A percentile compares a stretch with the other conserved stretches of the same genome.
These are phyloP conservation scores for Liodrosophila aerea DNA, from an alignment of 2,888 invertebrate species.

Conservation along the genomic window DNA sequence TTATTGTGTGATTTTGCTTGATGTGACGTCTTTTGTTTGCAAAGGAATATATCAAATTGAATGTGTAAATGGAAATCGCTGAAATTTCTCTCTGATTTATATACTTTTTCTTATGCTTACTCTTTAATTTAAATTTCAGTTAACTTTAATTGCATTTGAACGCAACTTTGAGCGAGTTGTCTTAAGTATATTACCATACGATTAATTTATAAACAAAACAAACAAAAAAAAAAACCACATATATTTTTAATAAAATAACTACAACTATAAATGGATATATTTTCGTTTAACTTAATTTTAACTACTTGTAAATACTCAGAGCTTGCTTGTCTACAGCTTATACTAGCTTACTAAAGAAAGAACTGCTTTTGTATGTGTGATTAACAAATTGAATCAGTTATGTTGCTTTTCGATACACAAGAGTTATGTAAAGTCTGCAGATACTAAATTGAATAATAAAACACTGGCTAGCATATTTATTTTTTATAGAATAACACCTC, in stretches of 20 bases:
- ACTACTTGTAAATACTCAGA: slow-evolving; percentile 43
- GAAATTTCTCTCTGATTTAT: slow-evolving; percentile 3
- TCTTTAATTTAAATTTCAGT: slow-evolving; percentile 12
- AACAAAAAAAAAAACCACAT: slow-evolving; percentile 44
- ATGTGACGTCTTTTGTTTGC: slow-evolving; percentile 4
- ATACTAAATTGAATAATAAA: too few species aligned
- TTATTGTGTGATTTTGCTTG: slow-evolving; percentile 44
- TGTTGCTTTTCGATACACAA: slow-evolving; percentile 1
- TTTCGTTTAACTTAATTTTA: slow-evolving; percentile 29
- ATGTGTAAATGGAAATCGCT: slow-evolving; percentile 24
- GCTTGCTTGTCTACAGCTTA: slow-evolving; percentile 34
- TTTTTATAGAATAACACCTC: slow-evolving; percentile 16
- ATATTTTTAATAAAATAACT: slow-evolving; percentile 1
- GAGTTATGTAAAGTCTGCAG: not conserved
- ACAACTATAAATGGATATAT: slow-evolving; percentile 1
- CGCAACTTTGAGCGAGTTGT: slow-evolving; percentile 60
- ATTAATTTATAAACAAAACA: slow-evolving; percentile 53
- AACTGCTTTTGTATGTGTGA: slow-evolving; percentile 8
- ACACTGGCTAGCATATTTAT: slow-evolving; percentile 13
- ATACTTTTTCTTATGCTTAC: slow-evolving; percentile 18
- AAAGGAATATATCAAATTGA: slow-evolving; percentile 23
- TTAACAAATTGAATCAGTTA: slow-evolving; percentile 28
- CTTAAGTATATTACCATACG: slow-evolving; percentile 61
- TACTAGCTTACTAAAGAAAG: not conserved
- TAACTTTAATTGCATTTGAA: slow-evolving; percentile 46